Base-by-base conservation (phyloP, 1,140 invertebrate genomes). In the Microvelia longipes region DNA sequence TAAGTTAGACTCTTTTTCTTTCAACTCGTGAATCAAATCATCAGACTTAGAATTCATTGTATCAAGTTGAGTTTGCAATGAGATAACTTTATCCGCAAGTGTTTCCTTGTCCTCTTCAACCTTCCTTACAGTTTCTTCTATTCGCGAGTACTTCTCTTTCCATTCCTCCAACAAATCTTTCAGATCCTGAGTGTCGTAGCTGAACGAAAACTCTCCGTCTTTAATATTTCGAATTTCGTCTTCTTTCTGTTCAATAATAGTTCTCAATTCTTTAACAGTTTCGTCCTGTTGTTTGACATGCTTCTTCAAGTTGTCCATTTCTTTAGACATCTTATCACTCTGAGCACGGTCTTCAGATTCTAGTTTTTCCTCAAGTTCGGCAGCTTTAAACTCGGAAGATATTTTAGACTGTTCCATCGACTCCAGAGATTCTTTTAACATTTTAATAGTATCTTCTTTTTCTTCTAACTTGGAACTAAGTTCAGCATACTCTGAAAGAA, bases 351-450 rank as follows among this genome's bases (percentile, higher is more conserved):
- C 35, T 27, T 62, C 29, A 30, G 62, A 29, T 50, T 69, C 70
- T 25, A 75, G 25, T 69, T 72, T 71, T 64, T 75, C 74, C 71
- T 74, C 74, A 2, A 74, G 11, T 71, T 73, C 73, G 0, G 72
- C 62, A 29, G 68, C 61, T 69, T 72, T 73, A 69, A 72, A 74
- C 70, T 73, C 75, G 62, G 73, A 70, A 29, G 69, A 67, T 50
- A 76, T 71, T 67, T 74, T 75, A 24, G 66, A 29, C 67, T 73
- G 28, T 68, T 73, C 68, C 24, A 73, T 24, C 69, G 72, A 29
- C 65, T 74, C 61, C 63, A 82, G 70, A 66, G 76, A 77, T 67
- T 75, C 75, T 70, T 84, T 77, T 14, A 84, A 74, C 28, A 76
- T 72, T 15, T 77, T 74, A 2, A 78, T 73, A 13, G 74, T 66